phyloP scores from a whole-genome alignment of 2,888 invertebrate species.

The Thalpophila matura region DNA sequence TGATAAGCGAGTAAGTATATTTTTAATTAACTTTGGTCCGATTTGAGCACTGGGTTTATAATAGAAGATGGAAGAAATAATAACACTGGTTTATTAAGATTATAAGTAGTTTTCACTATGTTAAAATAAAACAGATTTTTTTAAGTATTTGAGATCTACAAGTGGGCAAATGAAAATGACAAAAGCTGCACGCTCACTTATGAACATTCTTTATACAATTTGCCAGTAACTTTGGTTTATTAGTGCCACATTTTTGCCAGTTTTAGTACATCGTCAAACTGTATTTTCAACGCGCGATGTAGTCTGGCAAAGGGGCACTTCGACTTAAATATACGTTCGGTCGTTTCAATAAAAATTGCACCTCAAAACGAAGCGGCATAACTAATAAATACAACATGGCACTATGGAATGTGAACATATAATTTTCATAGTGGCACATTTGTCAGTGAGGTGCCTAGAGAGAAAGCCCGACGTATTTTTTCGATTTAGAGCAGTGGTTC shows the following conservation, averaged over 20 bases:
- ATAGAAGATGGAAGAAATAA: slow-evolving; percentile 35
- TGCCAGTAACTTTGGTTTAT: slow-evolving; percentile 13
- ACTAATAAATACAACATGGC: slow-evolving; percentile 75
- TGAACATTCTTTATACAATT: slow-evolving; percentile 6
- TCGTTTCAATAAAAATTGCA: slow-evolving; percentile 48
- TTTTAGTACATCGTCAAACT: background rate
- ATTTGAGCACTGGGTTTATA: slow-evolving; percentile 53
- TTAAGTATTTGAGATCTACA: slow-evolving; percentile 52
- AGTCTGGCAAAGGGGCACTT: slow-evolving; percentile 32
- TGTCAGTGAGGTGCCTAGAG: too few species aligned
- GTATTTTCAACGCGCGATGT: slow-evolving; percentile 7
- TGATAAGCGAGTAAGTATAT: slow-evolving; percentile 39
- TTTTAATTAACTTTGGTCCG: slow-evolving; percentile 60
- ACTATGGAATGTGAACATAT: slow-evolving; percentile 88
- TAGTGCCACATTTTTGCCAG: slow-evolving; percentile 23
- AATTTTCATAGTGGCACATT: slow-evolving; percentile 84
- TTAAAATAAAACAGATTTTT: slow-evolving; percentile 48
- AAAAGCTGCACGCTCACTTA: slow-evolving; percentile 47
- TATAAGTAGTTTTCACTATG: slow-evolving; percentile 46
- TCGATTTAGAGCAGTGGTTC: too few species aligned
- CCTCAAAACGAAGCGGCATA: slow-evolving; percentile 50
- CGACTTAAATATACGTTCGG: background rate
- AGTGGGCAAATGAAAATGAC: slow-evolving; percentile 29
- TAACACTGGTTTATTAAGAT: slow-evolving; percentile 46
- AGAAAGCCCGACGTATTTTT: too few species aligned